Evolutionary conservation across 1,140 invertebrate species (phyloP).

Genomic region (Manduca sexta): DNA sequence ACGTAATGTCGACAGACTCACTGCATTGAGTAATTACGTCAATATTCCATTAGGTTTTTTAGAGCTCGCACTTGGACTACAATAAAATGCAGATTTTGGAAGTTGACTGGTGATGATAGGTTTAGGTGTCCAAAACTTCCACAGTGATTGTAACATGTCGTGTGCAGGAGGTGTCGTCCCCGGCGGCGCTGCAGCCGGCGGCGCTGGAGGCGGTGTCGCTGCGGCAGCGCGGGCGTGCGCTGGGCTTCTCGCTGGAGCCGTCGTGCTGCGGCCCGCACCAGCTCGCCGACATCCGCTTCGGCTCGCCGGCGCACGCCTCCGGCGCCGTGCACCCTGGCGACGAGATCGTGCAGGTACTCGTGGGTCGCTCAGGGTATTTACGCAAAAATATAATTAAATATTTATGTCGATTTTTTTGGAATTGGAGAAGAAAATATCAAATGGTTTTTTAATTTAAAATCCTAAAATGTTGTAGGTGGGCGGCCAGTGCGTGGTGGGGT

Average conservation of each 20-base stretch:
- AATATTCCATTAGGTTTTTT: no score
- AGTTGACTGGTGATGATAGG: no score
- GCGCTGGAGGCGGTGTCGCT: slow-evolving; percentile 89
- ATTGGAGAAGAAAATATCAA: no score
- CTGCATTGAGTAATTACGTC: no score
- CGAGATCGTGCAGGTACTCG: slow-evolving; percentile 89
- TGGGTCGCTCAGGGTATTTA: slow-evolving; percentile 45
- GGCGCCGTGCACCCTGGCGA: slow-evolving; percentile 94
- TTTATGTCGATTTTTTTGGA: no score
- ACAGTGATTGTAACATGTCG: background rate
- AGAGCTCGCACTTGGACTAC: no score
- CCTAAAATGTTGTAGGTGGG: slow-evolving; percentile 27
- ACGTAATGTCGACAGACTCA: no score
- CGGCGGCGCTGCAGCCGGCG: slow-evolving; percentile 90
- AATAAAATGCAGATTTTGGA: no score
- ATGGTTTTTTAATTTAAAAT: background rate
- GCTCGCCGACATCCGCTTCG: slow-evolving; percentile 88
- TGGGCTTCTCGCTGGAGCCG: slow-evolving; percentile 89
- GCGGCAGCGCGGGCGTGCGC: slow-evolving; percentile 85
- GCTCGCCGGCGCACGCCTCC: slow-evolving; percentile 87
- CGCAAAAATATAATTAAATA: no score
- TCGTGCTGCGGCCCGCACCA: slow-evolving; percentile 90
- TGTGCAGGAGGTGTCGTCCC: slow-evolving; percentile 83
- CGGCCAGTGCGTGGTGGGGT: slow-evolving; percentile 32
- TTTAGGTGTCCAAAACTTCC: no score